These are phyloP conservation scores for Lissocephala sabroskyi DNA, from an alignment of 2,888 invertebrate genomes.

Conservation along the genomic window DNA sequence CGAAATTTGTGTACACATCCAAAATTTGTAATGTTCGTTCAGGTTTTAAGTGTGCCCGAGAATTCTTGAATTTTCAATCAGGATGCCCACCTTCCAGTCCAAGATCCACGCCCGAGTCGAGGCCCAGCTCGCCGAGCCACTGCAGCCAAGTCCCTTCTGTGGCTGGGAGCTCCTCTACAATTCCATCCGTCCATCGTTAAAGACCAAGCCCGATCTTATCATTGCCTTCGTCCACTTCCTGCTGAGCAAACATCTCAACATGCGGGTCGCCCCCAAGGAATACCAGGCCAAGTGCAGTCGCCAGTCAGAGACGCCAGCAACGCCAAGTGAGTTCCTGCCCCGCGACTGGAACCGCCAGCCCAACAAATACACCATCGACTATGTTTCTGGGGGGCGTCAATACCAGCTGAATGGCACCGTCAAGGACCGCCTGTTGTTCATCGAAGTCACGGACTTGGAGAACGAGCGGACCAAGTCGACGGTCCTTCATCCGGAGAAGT, in stretches of 20 bases:
- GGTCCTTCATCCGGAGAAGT: background rate
- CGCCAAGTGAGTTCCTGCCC: background rate
- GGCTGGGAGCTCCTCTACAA: slow-evolving; percentile 12
- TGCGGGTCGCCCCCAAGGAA: background rate
- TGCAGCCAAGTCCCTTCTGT: slow-evolving; percentile 5
- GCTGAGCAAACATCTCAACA: background rate
- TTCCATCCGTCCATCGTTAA: background rate
- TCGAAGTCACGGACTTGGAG: background rate
- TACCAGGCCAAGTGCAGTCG: no score
- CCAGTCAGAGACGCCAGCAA: no score
- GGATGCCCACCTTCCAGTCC: no score
- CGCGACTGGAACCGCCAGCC: background rate
- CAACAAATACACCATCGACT: background rate
- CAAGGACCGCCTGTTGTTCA: no score
- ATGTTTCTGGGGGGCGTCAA: background rate
- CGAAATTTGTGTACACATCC: no score
- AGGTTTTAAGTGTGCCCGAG: no score
- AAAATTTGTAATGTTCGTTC: no score
- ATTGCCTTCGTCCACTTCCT: background rate
- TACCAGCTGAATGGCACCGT: background rate
- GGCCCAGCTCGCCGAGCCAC: background rate
- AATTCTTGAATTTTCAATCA: no score
- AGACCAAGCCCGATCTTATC: background rate
- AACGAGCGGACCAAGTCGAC: background rate
- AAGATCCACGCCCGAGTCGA: background rate